phyloP scores from a whole-genome alignment of 1,140 invertebrate species.

The Cherax destructor region DNA sequence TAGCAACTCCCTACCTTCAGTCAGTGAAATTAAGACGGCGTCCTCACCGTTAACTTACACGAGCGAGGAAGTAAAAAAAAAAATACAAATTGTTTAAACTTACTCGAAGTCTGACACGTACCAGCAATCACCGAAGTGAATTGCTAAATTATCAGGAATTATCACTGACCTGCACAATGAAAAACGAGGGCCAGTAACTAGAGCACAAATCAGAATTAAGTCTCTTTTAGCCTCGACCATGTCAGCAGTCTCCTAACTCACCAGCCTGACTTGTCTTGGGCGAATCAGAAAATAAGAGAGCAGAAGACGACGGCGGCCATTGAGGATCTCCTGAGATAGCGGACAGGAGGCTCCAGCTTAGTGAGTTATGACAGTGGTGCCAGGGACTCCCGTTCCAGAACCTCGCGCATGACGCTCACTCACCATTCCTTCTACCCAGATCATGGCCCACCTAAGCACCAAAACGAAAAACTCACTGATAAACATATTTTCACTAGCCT shows the following conservation, averaged over 20 bases:
- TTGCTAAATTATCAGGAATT: conserved; percentile 60
- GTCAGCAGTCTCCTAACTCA: conserved; percentile 68
- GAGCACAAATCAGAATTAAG: conserved; percentile 67
- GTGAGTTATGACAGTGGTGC: conserved; percentile 66
- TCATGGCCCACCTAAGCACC: conserved; percentile 33
- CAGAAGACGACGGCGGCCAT: conserved; percentile 65
- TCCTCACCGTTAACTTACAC: conserved; percentile 41
- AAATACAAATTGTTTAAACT: conserved; percentile 40
- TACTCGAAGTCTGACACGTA: conserved; percentile 31
- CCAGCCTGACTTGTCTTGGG: conserved; percentile 59
- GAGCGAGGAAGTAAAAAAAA: neutral
- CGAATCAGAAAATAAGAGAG: conserved; percentile 70
- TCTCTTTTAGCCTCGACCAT: conserved; percentile 64
- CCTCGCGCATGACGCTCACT: conserved; percentile 40
- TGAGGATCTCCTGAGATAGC: conserved; percentile 66
- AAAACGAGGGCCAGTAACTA: conserved; percentile 54
- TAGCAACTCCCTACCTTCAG: neutral
- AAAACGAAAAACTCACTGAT: conserved; percentile 21
- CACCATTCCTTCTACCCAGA: conserved; percentile 19
- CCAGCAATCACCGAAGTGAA: conserved; percentile 17
- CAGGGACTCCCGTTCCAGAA: conserved; percentile 30
- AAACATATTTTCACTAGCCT: conserved; percentile 32
- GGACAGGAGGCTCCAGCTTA: conserved; percentile 68
- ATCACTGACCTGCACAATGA: conserved; percentile 53
- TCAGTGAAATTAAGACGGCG: conserved; percentile 17